Percentiles rank a stretch among this genome's conserved stretches.
phyloP scores from a whole-genome alignment of 2,113 vertebrate species.

The Pangasianodon hypophthalmus region DNA sequence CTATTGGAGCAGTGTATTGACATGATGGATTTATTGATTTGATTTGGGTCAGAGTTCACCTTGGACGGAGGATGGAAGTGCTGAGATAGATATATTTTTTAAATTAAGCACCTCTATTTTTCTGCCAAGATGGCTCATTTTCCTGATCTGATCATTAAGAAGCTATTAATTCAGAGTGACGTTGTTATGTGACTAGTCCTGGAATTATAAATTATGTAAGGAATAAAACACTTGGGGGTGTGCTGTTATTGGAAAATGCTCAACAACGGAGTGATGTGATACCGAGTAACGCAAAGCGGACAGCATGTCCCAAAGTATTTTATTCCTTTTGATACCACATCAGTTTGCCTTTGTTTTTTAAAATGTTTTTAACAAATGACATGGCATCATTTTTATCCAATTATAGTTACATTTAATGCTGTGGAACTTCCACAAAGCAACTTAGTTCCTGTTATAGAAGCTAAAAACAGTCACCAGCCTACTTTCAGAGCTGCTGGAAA shows the following conservation, averaged over 20 bases:
- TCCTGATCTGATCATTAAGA: background rate
- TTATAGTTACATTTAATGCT: too few relatives aligned
- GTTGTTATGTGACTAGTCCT: background rate
- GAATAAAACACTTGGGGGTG: background rate
- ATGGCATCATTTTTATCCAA: too few relatives aligned
- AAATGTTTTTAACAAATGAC: too few relatives aligned
- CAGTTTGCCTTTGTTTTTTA: too few relatives aligned
- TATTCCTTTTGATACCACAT: background rate
- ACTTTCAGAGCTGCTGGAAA: too few relatives aligned
- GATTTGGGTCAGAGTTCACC: conserved; percentile 67
- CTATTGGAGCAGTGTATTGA: conserved; percentile 51
- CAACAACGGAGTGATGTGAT: background rate
- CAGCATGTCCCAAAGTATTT: background rate
- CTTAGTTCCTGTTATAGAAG: too few relatives aligned
- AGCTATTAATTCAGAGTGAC: background rate
- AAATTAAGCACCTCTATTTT: background rate
- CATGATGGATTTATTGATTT: conserved; percentile 68
- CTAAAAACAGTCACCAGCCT: too few relatives aligned
- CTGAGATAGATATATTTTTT: background rate
- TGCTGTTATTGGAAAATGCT: background rate
- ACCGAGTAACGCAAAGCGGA: background rate
- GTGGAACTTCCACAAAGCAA: too few relatives aligned
- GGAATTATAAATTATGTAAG: background rate
- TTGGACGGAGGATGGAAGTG: conserved; percentile 45
- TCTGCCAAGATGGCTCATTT: background rate